phyloP scores from a whole-genome alignment of 2,113 vertebrate genomes.

The Microtus pennsylvanicus region DNA sequence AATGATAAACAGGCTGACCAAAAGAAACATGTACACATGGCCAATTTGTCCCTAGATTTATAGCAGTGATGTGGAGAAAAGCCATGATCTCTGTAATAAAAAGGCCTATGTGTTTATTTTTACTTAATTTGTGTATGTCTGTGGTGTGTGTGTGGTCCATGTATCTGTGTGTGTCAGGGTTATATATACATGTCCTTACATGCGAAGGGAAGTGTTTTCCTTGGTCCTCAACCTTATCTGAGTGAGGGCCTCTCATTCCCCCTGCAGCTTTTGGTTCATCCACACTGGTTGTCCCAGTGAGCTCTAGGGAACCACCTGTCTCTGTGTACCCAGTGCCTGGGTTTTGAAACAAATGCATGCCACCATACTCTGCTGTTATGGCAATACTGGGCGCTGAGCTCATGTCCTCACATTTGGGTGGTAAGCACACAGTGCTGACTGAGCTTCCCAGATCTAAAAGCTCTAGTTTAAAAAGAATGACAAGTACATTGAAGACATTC shows the following conservation, averaged over 20 bases:
- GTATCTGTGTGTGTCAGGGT: neutral
- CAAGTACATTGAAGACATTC: neutral
- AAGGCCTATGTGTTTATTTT: neutral
- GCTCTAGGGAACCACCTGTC: neutral
- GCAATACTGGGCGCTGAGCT: neutral
- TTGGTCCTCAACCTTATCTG: neutral
- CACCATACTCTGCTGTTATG: neutral
- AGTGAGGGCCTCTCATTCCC: neutral
- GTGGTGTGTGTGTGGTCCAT: neutral
- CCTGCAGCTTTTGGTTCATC: neutral
- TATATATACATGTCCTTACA: neutral
- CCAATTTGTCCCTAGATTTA: neutral
- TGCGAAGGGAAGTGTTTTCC: neutral
- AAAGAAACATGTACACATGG: neutral
- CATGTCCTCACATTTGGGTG: neutral
- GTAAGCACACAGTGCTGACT: neutral
- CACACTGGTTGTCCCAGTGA: neutral
- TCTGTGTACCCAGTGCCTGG: neutral
- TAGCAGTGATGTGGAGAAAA: neutral
- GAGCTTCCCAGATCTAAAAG: neutral
- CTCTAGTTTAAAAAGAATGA: neutral
- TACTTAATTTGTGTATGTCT: neutral
- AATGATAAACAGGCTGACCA: neutral
- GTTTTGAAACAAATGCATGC: neutral
- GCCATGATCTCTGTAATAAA: too few relatives aligned